phyloP scores from a whole-genome alignment of 2,888 invertebrate genomes.

The Dromius quadrimaculatus region DNA sequence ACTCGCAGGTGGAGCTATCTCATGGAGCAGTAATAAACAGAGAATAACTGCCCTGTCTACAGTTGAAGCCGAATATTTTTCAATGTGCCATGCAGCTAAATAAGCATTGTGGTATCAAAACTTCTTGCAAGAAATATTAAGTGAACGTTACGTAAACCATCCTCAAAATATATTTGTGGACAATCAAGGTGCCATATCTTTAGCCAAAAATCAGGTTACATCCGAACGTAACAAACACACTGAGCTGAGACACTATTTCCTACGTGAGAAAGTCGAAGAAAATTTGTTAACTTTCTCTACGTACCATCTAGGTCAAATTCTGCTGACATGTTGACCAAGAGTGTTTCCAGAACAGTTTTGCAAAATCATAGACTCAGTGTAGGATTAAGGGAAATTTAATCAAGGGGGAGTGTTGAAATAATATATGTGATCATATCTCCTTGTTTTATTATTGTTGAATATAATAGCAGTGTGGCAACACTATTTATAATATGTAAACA shows the following conservation, averaged over 20 bases:
- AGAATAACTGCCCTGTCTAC: conserved; percentile 7
- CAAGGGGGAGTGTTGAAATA: background rate
- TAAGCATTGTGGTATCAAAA: background rate
- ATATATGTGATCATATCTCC: too few relatives aligned
- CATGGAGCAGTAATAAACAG: conserved; percentile 28
- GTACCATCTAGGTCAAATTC: background rate
- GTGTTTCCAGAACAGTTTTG: background rate
- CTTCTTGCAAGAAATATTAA: background rate
- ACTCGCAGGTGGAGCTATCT: conserved; percentile 5
- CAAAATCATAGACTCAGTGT: background rate
- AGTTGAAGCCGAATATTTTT: conserved; percentile 32
- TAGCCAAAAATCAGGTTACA: conserved; percentile 4
- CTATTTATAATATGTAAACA: too few relatives aligned
- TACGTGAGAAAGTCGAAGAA: conserved; percentile 6
- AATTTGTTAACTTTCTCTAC: background rate
- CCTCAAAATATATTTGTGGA: background rate
- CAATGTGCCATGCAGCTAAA: conserved; percentile 22
- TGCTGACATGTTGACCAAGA: background rate
- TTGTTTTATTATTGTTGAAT: too few relatives aligned
- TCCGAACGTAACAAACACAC: conserved; percentile 16
- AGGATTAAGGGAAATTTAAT: background rate
- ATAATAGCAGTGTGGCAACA: too few relatives aligned
- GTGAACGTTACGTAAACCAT: too few relatives aligned
- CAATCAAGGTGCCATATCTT: background rate
- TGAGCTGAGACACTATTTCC: conserved; percentile 1